A percentile compares a stretch with the other conserved stretches of the same genome.
Conservation (phyloP, 2,888 invertebrate genomes). For the Pristionchus maxplancki region DNA sequence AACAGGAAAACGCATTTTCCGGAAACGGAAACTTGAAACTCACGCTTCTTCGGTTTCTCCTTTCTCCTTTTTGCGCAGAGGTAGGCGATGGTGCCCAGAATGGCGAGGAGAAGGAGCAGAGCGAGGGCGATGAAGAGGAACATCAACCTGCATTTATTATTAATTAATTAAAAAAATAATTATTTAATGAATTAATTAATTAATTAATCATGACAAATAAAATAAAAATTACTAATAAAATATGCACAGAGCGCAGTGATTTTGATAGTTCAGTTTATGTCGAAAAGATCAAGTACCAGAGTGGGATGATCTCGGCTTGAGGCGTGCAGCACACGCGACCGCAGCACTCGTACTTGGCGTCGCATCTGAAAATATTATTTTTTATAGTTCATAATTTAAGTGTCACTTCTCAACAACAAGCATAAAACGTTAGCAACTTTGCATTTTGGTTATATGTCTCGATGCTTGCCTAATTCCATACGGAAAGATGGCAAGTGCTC, state of each 20-base stretch:
- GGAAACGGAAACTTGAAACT: background rate
- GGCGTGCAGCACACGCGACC: slow-evolving; percentile 75
- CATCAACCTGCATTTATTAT: slow-evolving; percentile 70
- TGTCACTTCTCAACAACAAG: too few relatives aligned
- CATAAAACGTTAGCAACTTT: too few relatives aligned
- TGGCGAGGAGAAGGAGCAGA: slow-evolving; percentile 63
- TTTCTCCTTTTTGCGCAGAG: slow-evolving; percentile 69
- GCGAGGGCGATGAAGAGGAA: slow-evolving; percentile 68
- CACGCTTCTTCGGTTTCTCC: slow-evolving; percentile 59
- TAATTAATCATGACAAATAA: too few relatives aligned
- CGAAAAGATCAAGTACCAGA: slow-evolving; percentile 64
- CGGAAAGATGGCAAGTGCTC: too few relatives aligned
- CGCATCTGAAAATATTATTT: slow-evolving; percentile 65
- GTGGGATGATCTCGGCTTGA: slow-evolving; percentile 68
- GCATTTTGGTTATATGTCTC: too few relatives aligned
- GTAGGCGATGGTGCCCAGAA: slow-evolving; percentile 68
- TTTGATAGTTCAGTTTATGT: too few relatives aligned
- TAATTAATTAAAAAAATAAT: background rate
- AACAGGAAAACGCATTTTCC: background rate
- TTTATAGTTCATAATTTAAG: too few relatives aligned
- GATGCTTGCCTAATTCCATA: too few relatives aligned
- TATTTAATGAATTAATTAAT: too few relatives aligned
- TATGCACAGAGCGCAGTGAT: too few relatives aligned
- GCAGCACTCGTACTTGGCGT: slow-evolving; percentile 73
- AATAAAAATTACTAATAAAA: too few relatives aligned